Percentiles rank a stretch among this genome's conserved stretches.
Evolutionary conservation across 2,113 vertebrate genomes (phyloP).

Genomic region (Prinia subflava): DNA sequence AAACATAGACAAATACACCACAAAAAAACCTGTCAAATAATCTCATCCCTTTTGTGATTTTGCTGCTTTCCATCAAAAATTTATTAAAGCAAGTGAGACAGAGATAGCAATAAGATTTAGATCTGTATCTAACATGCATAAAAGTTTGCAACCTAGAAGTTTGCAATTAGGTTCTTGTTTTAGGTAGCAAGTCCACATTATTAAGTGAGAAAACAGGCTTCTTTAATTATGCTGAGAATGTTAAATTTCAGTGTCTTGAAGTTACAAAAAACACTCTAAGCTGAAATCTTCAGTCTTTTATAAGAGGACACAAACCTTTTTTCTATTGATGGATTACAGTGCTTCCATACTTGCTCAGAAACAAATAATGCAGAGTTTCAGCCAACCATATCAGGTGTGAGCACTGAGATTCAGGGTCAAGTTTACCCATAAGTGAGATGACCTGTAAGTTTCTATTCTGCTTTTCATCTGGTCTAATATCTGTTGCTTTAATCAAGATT

Average conservation of each 20-base stretch:
- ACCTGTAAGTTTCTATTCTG: not conserved
- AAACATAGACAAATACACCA: not conserved
- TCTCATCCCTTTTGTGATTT: not conserved
- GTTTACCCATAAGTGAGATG: not conserved
- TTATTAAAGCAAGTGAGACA: not conserved
- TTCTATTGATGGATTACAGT: not conserved
- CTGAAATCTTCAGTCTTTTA: not conserved
- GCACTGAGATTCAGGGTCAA: not conserved
- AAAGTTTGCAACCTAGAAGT: not conserved
- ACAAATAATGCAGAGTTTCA: not conserved
- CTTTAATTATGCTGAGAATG: not conserved
- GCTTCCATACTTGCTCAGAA: not conserved
- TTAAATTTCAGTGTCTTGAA: not conserved
- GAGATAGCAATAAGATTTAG: not conserved
- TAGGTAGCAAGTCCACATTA: not conserved
- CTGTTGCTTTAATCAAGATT: not conserved
- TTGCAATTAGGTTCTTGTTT: not conserved
- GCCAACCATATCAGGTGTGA: not conserved
- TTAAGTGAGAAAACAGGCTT: not conserved
- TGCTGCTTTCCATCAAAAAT: not conserved
- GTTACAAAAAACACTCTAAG: not conserved
- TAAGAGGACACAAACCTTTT: not conserved
- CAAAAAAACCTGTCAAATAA: not conserved
- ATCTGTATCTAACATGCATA: not conserved
- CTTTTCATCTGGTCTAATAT: not conserved